These are phyloP conservation scores for Kryptolebias marmoratus DNA, from an alignment of 2,113 vertebrate genomes.

Conservation along the genomic window DNA sequence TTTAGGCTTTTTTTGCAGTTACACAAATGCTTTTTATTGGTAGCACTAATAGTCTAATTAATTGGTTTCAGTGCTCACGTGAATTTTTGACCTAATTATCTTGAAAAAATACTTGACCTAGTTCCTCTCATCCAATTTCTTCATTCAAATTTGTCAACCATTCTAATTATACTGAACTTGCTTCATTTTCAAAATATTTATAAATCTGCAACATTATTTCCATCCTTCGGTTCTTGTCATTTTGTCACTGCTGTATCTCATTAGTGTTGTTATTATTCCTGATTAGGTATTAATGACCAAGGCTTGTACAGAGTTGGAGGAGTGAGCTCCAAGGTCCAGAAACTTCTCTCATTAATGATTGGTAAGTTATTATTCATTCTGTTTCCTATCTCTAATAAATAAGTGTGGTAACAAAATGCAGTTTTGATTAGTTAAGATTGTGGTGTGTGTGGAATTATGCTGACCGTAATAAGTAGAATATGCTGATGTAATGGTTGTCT, in stretches of 20 bases:
- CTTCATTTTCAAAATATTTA: not conserved
- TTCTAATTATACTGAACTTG: not conserved
- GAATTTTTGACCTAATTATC: slow-evolving; percentile 3
- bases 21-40: slow-evolving; percentile 2
- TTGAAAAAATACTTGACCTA: not conserved
- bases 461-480: slow-evolving; percentile 16
- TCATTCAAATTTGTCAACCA: not conserved
- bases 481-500: slow-evolving; percentile 30
- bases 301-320: slow-evolving; percentile 97
- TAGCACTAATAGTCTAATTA: not conserved
- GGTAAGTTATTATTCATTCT: slow-evolving; percentile 78
- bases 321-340: slow-evolving; percentile 98
- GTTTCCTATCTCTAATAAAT: not conserved
- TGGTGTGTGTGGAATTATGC: slow-evolving; percentile 18
- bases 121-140: not conserved
- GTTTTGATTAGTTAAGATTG: not conserved
- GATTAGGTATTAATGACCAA: slow-evolving; percentile 96
- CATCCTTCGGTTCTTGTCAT: not conserved
- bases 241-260: not conserved
- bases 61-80: slow-evolving; percentile 8
- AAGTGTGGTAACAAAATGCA: not conserved
- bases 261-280: slow-evolving; percentile 3
- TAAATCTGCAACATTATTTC: not conserved
- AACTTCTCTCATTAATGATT: slow-evolving; percentile 94
- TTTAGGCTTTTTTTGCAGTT: slow-evolving; percentile 5